phyloP scores from a whole-genome alignment of 1,140 invertebrate genomes.

The Pantala flavescens region DNA sequence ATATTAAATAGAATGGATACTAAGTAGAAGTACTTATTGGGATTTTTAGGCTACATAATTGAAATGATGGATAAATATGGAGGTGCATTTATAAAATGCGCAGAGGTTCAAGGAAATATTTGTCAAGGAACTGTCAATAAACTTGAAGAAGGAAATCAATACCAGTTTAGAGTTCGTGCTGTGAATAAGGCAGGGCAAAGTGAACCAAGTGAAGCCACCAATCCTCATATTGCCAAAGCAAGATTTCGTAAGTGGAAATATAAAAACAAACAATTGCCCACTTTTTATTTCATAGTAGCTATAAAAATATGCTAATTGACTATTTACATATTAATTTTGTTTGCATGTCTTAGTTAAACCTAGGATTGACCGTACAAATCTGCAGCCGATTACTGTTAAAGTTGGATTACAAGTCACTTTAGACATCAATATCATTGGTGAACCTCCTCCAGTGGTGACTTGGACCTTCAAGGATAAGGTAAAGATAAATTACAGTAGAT shows the following conservation, averaged over 20 bases:
- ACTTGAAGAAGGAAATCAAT: constrained; percentile 86
- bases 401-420: constrained; percentile 82
- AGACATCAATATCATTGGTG: constrained; percentile 86
- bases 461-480: constrained; percentile 77
- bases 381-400: constrained; percentile 75
- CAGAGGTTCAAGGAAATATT: constrained; percentile 63
- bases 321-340: constrained; percentile 25
- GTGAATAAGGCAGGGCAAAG: constrained; percentile 93
- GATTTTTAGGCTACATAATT: constrained; percentile 68
- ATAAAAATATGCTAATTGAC: too few species aligned
- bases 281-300: too few species aligned
- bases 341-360: constrained; percentile 63
- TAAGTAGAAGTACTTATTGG: too few species aligned
- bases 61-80: constrained; percentile 70
- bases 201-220: constrained; percentile 88
- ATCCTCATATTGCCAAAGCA: constrained; percentile 90
- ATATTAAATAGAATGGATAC: too few species aligned
- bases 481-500: constrained; percentile 18
- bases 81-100: constrained; percentile 51
- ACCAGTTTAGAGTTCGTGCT: constrained; percentile 89
- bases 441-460: constrained; percentile 82
- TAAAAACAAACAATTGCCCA: constrained; percentile 11
- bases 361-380: constrained; percentile 80
- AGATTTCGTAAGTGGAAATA: constrained; percentile 61
- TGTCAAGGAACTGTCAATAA: constrained; percentile 76